phyloP scores from a whole-genome alignment of 1,140 invertebrate genomes.

The Philotrypesis tridentata region DNA sequence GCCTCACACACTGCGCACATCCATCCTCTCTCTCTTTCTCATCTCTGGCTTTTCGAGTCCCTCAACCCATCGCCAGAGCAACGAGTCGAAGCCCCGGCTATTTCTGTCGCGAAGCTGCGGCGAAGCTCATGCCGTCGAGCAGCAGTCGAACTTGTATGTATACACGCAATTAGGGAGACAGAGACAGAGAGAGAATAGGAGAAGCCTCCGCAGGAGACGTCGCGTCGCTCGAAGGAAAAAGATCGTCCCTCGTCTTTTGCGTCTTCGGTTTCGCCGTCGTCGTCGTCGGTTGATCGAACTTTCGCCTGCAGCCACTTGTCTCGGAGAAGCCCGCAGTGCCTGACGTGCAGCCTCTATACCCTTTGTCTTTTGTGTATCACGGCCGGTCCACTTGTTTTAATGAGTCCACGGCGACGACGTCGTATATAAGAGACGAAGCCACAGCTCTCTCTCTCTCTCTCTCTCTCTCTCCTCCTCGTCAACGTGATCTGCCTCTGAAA shows the following conservation, averaged over 20 bases:
- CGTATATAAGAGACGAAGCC: not conserved
- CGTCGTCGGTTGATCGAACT: no score
- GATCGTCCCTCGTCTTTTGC: no score
- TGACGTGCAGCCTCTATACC: no score
- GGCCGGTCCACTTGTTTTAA: not conserved
- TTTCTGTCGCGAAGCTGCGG: not conserved
- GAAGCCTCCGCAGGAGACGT: no score
- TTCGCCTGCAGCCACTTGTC: not conserved
- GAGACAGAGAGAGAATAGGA: no score
- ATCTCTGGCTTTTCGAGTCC: not conserved
- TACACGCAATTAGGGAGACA: not conserved
- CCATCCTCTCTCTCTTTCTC: not conserved
- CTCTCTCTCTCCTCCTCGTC: no score
- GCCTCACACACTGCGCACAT: no score
- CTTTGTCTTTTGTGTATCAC: not conserved
- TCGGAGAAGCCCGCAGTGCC: no score
- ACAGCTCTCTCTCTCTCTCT: no score
- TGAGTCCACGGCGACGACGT: not conserved
- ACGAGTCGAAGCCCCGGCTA: not conserved
- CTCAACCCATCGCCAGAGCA: not conserved
- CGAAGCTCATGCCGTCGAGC: not conserved
- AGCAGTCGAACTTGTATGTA: no score
- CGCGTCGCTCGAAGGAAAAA: no score
- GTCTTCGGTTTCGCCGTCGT: no score
- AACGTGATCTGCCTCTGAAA: not conserved